Evolutionary conservation across 2,113 vertebrate genomes (phyloP).

Genomic region (Ptyas mucosa): DNA sequence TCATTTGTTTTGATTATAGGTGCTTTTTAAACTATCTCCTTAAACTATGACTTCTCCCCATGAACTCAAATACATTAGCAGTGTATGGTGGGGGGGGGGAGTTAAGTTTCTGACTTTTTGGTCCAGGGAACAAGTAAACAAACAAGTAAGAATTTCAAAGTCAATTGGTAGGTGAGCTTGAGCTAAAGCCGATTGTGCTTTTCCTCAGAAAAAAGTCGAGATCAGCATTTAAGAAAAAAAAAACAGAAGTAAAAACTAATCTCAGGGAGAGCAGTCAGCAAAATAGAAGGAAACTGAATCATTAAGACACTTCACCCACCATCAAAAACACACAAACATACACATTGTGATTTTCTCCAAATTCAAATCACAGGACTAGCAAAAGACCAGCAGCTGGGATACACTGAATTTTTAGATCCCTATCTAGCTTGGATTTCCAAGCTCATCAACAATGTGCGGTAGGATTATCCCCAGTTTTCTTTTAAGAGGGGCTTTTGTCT

Average conservation of each 20-base stretch:
- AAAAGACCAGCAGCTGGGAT: not conserved
- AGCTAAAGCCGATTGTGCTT: not conserved
- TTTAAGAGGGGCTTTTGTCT: not conserved
- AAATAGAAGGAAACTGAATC: constrained; percentile 30
- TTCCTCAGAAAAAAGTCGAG: not conserved
- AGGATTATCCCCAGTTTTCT: not conserved
- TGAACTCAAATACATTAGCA: not conserved
- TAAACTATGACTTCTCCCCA: not conserved
- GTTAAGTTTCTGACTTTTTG: not conserved
- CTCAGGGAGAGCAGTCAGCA: not conserved
- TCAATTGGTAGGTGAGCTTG: not conserved
- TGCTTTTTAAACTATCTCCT: not conserved
- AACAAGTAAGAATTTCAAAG: not conserved
- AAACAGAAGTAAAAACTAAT: not conserved
- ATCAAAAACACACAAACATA: not conserved
- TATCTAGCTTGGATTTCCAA: not conserved
- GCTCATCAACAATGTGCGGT: not conserved
- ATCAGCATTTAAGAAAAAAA: not conserved
- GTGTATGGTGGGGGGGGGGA: not conserved
- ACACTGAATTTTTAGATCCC: not conserved
- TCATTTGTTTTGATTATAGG: not conserved
- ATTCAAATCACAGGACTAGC: constrained; percentile 13
- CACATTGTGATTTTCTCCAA: constrained; percentile 2
- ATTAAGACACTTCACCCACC: not conserved
- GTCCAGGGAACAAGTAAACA: not conserved